These are phyloP conservation scores for Hypolimnas misippus DNA, from an alignment of 2,888 invertebrate species.

Conservation along the genomic window DNA sequence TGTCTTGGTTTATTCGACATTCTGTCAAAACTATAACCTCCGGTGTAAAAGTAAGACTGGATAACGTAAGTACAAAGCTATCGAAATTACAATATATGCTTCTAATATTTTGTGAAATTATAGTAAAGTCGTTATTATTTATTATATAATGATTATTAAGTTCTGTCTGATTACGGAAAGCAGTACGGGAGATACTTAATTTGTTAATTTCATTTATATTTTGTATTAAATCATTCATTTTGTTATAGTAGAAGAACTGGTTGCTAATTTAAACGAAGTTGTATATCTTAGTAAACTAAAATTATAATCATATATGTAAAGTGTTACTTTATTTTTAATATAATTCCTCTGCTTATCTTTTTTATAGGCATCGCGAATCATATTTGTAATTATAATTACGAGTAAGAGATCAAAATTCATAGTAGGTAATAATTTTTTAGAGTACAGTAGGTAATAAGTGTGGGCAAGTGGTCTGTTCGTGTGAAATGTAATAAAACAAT, in stretches of 20 bases:
- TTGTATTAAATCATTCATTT: conserved; percentile 1
- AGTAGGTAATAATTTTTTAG: background rate
- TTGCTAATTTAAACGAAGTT: too few species aligned
- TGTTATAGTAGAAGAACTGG: too few species aligned
- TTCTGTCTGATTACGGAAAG: background rate
- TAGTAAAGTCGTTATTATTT: conserved; percentile 5
- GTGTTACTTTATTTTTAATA: too few species aligned
- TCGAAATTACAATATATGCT: conserved; percentile 15
- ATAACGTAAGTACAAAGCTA: conserved; percentile 3
- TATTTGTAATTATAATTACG: background rate
- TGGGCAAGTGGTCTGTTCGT: too few species aligned
- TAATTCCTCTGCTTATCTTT: too few species aligned
- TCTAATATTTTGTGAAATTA: background rate
- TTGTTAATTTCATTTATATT: conserved; percentile 11
- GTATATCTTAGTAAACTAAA: too few species aligned
- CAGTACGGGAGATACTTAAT: background rate
- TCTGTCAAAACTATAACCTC: conserved; percentile 4
- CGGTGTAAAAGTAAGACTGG: background rate
- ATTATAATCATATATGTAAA: too few species aligned
- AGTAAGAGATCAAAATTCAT: background rate
- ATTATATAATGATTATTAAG: conserved; percentile 11
- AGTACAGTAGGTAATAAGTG: background rate
- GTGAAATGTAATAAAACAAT: too few species aligned
- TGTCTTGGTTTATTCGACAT: conserved; percentile 4
- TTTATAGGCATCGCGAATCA: background rate